phyloP scores from a whole-genome alignment of 2,797 vertebrate species.

The Gallinago nigripennis region DNA sequence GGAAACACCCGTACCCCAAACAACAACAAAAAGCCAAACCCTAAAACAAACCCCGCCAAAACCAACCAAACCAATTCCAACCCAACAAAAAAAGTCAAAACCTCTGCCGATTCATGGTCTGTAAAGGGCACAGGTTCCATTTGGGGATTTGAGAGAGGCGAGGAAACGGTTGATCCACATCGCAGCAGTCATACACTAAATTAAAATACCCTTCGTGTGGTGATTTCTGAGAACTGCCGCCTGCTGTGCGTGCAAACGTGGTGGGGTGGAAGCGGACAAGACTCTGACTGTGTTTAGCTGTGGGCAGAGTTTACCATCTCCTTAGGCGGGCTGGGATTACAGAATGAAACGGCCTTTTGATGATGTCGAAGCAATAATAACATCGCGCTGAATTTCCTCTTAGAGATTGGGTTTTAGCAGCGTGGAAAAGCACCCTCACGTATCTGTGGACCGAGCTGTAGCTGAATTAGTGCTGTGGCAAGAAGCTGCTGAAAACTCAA shows the following conservation, averaged over 20 bases:
- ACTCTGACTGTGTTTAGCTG: background rate
- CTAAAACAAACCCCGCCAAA: background rate
- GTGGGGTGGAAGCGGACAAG: background rate
- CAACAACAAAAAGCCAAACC: background rate
- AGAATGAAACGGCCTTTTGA: background rate
- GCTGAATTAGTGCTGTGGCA: background rate
- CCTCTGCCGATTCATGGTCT: background rate
- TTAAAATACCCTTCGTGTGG: background rate
- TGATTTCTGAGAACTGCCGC: background rate
- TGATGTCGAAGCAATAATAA: background rate
- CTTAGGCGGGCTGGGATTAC: background rate
- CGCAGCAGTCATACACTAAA: background rate
- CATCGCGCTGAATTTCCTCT: background rate
- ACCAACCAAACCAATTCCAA: background rate
- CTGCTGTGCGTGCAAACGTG: accelerated
- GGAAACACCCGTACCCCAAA: accelerated
- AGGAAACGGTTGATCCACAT: background rate
- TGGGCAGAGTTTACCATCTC: background rate
- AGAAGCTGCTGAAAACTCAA: background rate
- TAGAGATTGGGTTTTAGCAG: accelerated
- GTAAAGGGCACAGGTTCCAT: background rate
- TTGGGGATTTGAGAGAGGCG: background rate
- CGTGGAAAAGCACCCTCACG: background rate
- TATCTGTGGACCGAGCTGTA: background rate
- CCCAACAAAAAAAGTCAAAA: background rate